Evolutionary conservation across 1,140 invertebrate species (phyloP).

Genomic region (Rhopalosiphum maidis): DNA sequence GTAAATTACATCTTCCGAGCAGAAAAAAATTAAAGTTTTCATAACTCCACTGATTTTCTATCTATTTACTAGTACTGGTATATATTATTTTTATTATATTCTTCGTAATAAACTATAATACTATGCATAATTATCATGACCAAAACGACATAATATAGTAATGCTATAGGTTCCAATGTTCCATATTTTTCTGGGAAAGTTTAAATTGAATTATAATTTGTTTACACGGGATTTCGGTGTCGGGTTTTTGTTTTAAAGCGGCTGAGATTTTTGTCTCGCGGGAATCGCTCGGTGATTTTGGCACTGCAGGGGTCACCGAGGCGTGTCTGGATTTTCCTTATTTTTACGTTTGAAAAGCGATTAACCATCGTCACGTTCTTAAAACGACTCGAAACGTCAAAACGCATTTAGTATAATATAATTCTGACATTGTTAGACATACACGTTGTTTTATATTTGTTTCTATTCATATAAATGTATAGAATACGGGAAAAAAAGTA

Average conservation of each 20-base stretch:
- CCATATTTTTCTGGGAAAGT: not conserved
- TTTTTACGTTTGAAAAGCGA: conserved; percentile 14
- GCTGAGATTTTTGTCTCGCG: not conserved
- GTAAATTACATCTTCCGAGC: not conserved
- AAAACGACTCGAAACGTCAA: not conserved
- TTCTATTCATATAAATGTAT: not conserved
- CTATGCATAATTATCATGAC: not conserved
- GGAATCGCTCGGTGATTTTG: not conserved
- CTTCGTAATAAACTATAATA: not conserved
- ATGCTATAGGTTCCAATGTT: not conserved
- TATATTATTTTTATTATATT: not conserved
- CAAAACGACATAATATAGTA: not conserved
- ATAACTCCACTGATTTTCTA: not conserved
- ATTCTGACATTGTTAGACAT: not conserved
- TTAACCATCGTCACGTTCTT: not conserved
- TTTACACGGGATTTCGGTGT: not conserved
- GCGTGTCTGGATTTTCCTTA: not conserved
- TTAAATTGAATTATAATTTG: conserved; percentile 2
- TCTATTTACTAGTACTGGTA: not conserved
- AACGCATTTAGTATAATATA: not conserved
- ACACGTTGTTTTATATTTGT: not conserved
- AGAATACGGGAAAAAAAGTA: not conserved
- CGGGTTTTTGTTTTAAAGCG: not conserved
- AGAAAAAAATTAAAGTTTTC: not conserved
- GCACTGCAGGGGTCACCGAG: not conserved